Conservation (phyloP, 2,797 vertebrate species). For the Micromesistius poutassou region DNA sequence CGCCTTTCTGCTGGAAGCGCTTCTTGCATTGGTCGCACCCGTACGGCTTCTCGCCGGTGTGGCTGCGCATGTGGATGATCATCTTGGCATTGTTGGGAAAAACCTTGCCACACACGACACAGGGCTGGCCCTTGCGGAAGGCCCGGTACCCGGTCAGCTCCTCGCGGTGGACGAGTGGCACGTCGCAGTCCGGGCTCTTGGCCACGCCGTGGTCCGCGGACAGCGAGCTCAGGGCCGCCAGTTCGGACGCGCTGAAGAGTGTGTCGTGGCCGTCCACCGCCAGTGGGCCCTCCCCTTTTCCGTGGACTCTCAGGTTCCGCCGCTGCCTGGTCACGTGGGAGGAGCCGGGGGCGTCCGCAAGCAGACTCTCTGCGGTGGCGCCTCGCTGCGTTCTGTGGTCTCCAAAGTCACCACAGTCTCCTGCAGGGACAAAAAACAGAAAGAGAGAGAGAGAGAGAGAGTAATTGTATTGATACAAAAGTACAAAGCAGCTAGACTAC, state of each 20-base stretch:
- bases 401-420: constrained; percentile 36
- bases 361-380: constrained; percentile 24
- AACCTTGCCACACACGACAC: constrained; percentile 57
- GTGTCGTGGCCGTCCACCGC: not conserved
- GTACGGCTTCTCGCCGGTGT: not conserved
- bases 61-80: constrained; percentile 25
- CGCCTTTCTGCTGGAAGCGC: constrained; percentile 70
- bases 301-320: constrained; percentile 59
- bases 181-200: constrained; percentile 57
- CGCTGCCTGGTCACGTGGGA: constrained; percentile 39
- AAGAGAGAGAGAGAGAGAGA: constrained; percentile 27
- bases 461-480: constrained; percentile 14
- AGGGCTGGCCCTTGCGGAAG: constrained; percentile 55
- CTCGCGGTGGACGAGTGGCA: constrained; percentile 52
- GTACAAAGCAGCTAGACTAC: too few relatives aligned
- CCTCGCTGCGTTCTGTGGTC: constrained; percentile 21
- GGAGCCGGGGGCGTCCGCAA: constrained; percentile 26
- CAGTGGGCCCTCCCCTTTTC: constrained; percentile 48
- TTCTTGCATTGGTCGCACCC: constrained; percentile 66
- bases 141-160: constrained; percentile 60
- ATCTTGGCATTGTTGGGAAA: constrained; percentile 67
- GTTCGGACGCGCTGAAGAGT: constrained; percentile 56
- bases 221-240: constrained; percentile 57
- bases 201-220: constrained; percentile 42
- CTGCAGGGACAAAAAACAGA: constrained; percentile 19